Base-by-base conservation (phyloP, 2,888 invertebrate genomes). In the Clepsis dumicolana region DNA sequence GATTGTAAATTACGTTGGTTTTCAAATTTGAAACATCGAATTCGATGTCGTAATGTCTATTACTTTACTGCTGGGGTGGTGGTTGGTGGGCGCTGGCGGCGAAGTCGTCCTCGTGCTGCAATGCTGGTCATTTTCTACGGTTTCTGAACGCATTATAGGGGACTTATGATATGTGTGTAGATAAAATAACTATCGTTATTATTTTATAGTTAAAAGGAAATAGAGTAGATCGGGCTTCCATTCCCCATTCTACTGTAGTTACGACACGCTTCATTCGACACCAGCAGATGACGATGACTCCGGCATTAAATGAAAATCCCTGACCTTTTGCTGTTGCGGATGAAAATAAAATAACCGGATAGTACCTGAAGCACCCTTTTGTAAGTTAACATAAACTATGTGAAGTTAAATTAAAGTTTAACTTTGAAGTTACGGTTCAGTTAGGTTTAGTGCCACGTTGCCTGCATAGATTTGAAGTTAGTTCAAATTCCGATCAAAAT, bases 221-320 rank as follows among this genome's bases (percentile, higher is more conserved):
- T 32, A 32, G 61, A 50, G 32, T 21, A 35, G 21, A 44, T 4
- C 44, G 27, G 25, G 18, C 10, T 18, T 8, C 7, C 44, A 44
- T 44, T 44, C 44, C 44, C 18, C 12, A 27, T 44, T 44, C 18
- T 48, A 48, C 48, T 21, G 21, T 21, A 21, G 48, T 21, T 21
- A 52, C 52, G 52, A 27, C 27, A 52, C 52, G 52, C 27, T 25
- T 52, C 52, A 52, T 52, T 52, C n/a, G 52, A 27, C 25, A n/a
- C n/a, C n/a, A 52, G 25, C 27, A 25, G 52, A 52, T 52, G 52
- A 21, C 52, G 52, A 14, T 52, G 52, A 21, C 12, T 12, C 21
- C 21, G 7, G 16, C 25, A 60, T 29, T 12, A 16, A 41, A 41
- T 59, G 59, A 44, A 59, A 44, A 60, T 60, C 44, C 27, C 44